These are phyloP conservation scores for Clistopyga incitator DNA, from an alignment of 2,888 invertebrate genomes.

Conservation along the genomic window DNA sequence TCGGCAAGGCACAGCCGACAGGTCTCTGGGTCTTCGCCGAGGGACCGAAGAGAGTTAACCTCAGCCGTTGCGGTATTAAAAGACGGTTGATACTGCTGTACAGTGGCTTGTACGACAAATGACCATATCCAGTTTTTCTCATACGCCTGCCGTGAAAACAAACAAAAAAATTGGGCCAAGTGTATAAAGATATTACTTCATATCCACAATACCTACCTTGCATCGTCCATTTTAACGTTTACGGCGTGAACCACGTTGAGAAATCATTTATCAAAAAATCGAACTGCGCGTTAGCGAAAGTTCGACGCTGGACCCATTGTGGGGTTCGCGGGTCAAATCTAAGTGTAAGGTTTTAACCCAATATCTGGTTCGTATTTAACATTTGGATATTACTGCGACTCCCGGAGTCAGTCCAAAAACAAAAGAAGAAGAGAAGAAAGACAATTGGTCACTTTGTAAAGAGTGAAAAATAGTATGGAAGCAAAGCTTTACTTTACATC, in stretches of 20 bases:
- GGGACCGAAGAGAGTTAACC: conserved; percentile 52
- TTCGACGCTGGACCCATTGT: background rate
- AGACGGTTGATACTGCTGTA: conserved; percentile 20
- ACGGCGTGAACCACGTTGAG: background rate
- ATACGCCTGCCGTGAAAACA: conserved; percentile 9
- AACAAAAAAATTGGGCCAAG: conserved; percentile 25
- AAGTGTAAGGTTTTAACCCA: no score
- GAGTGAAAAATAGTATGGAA: no score
- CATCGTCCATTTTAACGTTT: background rate
- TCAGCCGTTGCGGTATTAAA: conserved; percentile 47
- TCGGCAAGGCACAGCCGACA: conserved; percentile 60
- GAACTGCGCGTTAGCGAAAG: background rate
- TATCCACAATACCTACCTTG: background rate
- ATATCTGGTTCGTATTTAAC: no score
- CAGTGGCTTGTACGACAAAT: conserved; percentile 38
- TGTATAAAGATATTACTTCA: background rate
- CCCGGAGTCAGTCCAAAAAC: no score
- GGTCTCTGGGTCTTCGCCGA: conserved; percentile 52
- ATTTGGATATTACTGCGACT: no score
- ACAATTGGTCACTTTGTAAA: no score
- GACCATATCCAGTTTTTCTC: conserved; percentile 43
- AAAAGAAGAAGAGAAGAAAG: no score
- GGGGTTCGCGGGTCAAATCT: no score
- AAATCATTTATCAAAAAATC: background rate
- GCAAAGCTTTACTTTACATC: no score